A percentile compares a stretch with the other conserved stretches of the same genome.
phyloP scores from a whole-genome alignment of 2,797 vertebrate genomes.

The Glossophaga mutica region DNA sequence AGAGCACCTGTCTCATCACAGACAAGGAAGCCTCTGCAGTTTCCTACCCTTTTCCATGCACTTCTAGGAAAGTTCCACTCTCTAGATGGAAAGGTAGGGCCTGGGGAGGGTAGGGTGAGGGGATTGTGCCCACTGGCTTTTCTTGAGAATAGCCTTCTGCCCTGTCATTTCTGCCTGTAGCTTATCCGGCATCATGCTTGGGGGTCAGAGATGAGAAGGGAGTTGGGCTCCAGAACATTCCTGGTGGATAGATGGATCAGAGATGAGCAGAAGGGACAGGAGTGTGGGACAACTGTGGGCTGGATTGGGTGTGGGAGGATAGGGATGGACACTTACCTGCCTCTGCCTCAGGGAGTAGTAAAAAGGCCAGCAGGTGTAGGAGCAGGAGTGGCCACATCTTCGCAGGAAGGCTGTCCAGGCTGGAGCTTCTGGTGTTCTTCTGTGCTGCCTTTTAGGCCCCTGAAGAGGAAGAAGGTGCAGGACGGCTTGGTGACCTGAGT shows the following conservation, averaged over 20 bases:
- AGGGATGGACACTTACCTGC: constrained; percentile 54
- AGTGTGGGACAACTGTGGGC: too few relatives aligned
- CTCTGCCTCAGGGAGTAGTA: background rate
- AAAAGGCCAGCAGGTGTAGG: background rate
- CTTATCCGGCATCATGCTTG: background rate
- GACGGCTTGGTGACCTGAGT: background rate
- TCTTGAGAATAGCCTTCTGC: background rate
- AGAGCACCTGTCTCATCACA: background rate
- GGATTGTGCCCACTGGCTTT: background rate
- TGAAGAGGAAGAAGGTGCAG: background rate
- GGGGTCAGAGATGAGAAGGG: background rate
- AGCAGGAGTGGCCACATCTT: constrained; percentile 39
- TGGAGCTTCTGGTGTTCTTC: background rate
- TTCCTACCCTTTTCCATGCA: background rate
- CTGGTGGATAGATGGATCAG: background rate
- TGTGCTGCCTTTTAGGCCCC: background rate
- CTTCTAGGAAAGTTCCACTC: background rate
- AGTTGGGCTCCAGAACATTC: background rate
- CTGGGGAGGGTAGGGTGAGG: background rate
- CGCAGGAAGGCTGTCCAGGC: background rate
- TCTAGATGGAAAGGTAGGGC: background rate
- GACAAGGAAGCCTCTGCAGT: background rate
- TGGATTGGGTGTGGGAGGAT: background rate
- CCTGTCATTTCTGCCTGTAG: background rate
- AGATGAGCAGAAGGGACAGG: background rate